Percentiles rank a stretch among this genome's conserved stretches.
Conservation (phyloP, 2,113 vertebrate species). For the Tringa solitaria region DNA sequence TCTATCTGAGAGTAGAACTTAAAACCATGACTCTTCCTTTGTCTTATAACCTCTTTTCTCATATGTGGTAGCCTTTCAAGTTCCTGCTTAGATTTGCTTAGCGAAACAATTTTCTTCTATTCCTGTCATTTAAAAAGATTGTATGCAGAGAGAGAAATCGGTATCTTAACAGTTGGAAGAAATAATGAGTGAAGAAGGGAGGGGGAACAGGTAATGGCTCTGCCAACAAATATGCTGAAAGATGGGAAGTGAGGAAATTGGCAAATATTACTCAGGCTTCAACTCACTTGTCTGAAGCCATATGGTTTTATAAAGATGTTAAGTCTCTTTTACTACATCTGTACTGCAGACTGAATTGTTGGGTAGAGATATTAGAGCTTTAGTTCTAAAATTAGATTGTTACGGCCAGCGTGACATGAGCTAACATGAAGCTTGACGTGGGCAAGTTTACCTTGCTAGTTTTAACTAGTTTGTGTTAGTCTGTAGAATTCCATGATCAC, state of each 20-base stretch:
- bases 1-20: neutral
- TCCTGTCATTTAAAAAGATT: neutral
- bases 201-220: neutral
- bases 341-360: neutral
- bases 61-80: neutral
- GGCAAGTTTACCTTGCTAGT: neutral
- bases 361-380: neutral
- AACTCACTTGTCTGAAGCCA: neutral
- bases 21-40: neutral
- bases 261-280: neutral
- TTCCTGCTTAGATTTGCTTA: neutral
- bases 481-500: neutral
- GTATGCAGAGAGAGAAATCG: neutral
- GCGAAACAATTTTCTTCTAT: neutral
- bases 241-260: neutral
- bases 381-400: neutral
- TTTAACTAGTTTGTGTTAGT: neutral
- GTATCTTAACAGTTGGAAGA: neutral
- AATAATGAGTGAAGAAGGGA: neutral
- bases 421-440: neutral
- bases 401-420: neutral
- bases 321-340: neutral
- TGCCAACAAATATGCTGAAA: neutral
- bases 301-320: neutral
- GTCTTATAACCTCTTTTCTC: neutral